Evolutionary conservation across 2,888 invertebrate species (phyloP).

Genomic region (Sarcophaga carnaria): DNA sequence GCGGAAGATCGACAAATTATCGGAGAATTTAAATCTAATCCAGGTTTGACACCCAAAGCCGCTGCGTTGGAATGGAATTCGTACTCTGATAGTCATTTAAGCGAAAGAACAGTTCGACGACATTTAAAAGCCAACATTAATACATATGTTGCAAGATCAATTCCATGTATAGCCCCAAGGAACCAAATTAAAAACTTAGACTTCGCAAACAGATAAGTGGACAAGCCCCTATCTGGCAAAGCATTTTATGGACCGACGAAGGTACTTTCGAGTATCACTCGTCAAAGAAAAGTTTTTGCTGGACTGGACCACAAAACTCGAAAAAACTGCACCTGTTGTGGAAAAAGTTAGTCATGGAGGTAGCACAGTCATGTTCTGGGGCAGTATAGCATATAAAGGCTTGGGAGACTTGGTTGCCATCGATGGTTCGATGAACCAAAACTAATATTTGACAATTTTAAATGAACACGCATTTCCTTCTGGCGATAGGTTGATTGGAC

Average conservation of each 20-base stretch:
- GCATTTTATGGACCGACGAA: background rate
- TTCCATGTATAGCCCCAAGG: too few species aligned
- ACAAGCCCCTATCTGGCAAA: too few species aligned
- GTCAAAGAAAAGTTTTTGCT: constrained; percentile 30
- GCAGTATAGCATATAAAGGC: constrained; percentile 40
- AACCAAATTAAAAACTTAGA: too few species aligned
- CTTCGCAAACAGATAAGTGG: too few species aligned
- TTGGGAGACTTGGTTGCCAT: constrained; percentile 41
- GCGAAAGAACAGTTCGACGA: background rate
- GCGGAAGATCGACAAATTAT: background rate
- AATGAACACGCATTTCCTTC: constrained; percentile 39
- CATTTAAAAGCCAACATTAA: background rate
- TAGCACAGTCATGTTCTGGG: constrained; percentile 37
- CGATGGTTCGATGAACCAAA: constrained; percentile 38
- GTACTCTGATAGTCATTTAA: background rate
- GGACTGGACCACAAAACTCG: constrained; percentile 34
- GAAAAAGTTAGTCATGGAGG: constrained; percentile 20
- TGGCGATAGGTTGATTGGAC: background rate
- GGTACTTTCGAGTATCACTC: background rate
- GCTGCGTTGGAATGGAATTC: background rate
- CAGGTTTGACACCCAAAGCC: too few species aligned
- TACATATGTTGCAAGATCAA: too few species aligned
- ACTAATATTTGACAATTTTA: constrained; percentile 37
- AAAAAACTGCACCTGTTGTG: constrained; percentile 1
- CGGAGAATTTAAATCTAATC: too few species aligned